Evolutionary conservation across 2,113 vertebrate species (phyloP), one percentile per base, ranked within the genome.

Genomic region (Elaphurus davidianus): DNA sequence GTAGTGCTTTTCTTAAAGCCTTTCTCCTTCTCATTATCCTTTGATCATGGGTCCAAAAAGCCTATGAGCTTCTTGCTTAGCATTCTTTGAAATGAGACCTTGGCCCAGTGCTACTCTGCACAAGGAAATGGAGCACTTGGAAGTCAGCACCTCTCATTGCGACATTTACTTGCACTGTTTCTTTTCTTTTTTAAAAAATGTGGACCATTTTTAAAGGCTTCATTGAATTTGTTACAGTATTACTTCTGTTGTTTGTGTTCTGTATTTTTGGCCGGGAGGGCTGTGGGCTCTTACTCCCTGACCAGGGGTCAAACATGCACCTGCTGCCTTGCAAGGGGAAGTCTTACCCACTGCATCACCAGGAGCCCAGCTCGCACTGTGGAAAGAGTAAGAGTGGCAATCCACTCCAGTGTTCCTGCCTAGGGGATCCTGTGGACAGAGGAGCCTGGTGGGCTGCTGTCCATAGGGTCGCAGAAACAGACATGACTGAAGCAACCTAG

Each of bases 71-170:
- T 85, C 57, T 79, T 88, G 12, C 2, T 88, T 21, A 6, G 27
- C 2, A 0, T 25, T 79, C 6, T 27, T 43, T 30, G 40, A 14
- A 19, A 52, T 33, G 13, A 95, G 50, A 36, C n/a, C 2, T 14
- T 82, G 19, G n/a, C 3, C 3, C 7, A 25, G 7, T 23, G 36
- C 5, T 1, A 3, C 19, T 87, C 5, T 10, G 28, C 7, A 19
- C 33, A 7, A 1, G 55, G 47, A 60, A 84, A 45, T 21, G 21
- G 2, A 64, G 40, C 40, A 5, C 40, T 40, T 40, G 40, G 9
- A 52, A 33, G 12, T 1, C 16, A 13, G 2, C 5, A 1, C 2
- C 10, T 90, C 25, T 90, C 13, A 27, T 47, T 47, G 17, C 2
- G 12, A 2, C 60, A 64, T 15, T 87, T 76, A 7, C 7, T 83